These are phyloP conservation scores for Vulpes ferrilata DNA, from an alignment of 2,113 vertebrate genomes.

Conservation along the genomic window DNA sequence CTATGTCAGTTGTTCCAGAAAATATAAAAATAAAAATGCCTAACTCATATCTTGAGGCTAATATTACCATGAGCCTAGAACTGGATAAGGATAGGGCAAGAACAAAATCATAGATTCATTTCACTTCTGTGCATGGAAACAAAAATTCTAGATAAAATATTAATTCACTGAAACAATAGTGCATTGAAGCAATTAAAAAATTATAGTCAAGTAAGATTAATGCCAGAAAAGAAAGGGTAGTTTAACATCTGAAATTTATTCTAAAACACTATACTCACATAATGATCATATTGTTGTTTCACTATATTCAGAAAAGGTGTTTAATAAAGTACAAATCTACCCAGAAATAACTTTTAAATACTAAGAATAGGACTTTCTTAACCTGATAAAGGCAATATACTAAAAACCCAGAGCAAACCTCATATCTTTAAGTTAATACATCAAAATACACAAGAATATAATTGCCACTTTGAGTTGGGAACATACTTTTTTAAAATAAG, in stretches of 20 bases:
- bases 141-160: slow-evolving; percentile 35
- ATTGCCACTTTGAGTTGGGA: slow-evolving; percentile 38
- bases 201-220: background rate
- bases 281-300: slow-evolving; percentile 31
- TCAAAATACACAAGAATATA: slow-evolving; percentile 26
- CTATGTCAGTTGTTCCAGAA: background rate
- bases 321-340: slow-evolving; percentile 37
- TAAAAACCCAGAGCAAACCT: slow-evolving; percentile 34
- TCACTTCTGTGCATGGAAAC: background rate
- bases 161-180: background rate
- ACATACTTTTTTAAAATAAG: slow-evolving; percentile 22
- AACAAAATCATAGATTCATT: background rate
- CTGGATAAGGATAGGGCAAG: background rate
- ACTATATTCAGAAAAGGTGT: slow-evolving; percentile 35
- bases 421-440: background rate
- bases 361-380: background rate
- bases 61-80: background rate
- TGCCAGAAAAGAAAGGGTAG: background rate
- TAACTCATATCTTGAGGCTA: background rate
- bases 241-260: slow-evolving; percentile 36
- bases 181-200: slow-evolving; percentile 47
- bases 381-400: background rate
- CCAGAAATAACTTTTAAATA: slow-evolving; percentile 55
- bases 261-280: background rate
- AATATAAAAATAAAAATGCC: background rate